Percentiles rank a stretch among this genome's conserved stretches.
Conservation (phyloP, 2,888 invertebrate species). For the Tridacna crocea region DNA sequence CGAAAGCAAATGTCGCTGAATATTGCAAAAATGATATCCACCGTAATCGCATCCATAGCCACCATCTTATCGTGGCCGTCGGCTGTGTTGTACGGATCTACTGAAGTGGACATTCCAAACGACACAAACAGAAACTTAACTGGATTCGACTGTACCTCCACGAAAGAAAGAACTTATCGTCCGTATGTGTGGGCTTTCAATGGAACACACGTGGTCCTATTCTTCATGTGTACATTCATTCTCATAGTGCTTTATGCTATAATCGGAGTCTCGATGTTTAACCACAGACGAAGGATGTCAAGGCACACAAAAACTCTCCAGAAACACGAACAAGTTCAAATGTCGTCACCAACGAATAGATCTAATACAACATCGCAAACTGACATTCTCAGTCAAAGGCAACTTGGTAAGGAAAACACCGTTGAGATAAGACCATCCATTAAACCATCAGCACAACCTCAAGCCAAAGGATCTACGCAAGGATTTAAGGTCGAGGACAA, state of each 20-base stretch:
- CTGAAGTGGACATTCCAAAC: constrained; percentile 58
- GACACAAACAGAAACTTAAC: constrained; percentile 35
- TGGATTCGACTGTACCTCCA: constrained; percentile 71
- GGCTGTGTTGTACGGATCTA: constrained; percentile 64
- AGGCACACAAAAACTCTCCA: neutral
- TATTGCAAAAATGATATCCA: constrained; percentile 55
- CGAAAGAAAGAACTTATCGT: constrained; percentile 56
- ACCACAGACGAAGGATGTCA: constrained; percentile 20
- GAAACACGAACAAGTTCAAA: neutral
- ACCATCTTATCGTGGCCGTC: constrained; percentile 67
- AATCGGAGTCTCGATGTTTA: constrained; percentile 61
- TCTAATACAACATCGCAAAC: neutral
- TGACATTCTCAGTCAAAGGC: neutral
- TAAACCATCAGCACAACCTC: no score
- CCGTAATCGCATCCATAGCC: constrained; percentile 38
- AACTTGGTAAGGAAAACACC: neutral
- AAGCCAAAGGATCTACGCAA: no score
- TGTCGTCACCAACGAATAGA: neutral
- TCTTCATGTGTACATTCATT: constrained; percentile 56
- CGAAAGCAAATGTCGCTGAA: constrained; percentile 63
- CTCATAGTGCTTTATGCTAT: constrained; percentile 66
- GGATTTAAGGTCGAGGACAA: neutral
- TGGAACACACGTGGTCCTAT: constrained; percentile 62
- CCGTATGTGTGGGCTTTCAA: constrained; percentile 68
- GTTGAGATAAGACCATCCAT: neutral